Base-by-base conservation (phyloP, 2,113 vertebrate species). In the Smithornis capensis region DNA sequence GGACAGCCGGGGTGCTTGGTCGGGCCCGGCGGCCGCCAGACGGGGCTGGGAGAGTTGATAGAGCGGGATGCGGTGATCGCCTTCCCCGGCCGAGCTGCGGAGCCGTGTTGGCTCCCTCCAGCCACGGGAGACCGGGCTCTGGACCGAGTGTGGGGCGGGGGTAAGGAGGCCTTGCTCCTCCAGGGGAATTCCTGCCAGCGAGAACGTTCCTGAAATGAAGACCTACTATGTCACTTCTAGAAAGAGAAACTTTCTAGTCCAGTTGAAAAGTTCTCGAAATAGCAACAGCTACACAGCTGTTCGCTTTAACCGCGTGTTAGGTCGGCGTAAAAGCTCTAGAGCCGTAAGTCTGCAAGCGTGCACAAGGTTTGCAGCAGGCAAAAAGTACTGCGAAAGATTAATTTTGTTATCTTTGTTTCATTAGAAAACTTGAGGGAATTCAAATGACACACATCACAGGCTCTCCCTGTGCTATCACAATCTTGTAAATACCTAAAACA, bases 111-210 rank as follows among this genome's bases (percentile, higher is more conserved):
- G 56, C 50, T 28, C 27, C 24, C n/a, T 33, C 4, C 21, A 1
- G 31, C 14, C 31, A 0, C 49, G 0, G 40, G 40, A 37, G 60
- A 90, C 17, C 12, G 68, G 37, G 50, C 40, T 28, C 60, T 33
- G 3, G 21, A 2, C 16, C 49, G 1, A 7, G 18, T 3, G 12
- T 38, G 29, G 6, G 37, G 1, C 11, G 2, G 10, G 25, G 31
- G 14, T 17, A 12, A 14, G 35, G 19, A 13, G 77, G 52, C 60
- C 78, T 49, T 11, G 0, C 16, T 55, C 8, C n/a, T 33, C 22
- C 4, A 17, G 1, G 53, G 40, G 28, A 7, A 10, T 37, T 80
- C 31, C 44, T 50, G 56, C 10, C 18, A 0, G 19, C 22, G 12
- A 27, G 52, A 52, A 6, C 7, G 23, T 35, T 33, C 21, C 60